phyloP scores from a whole-genome alignment of 2,113 vertebrate species.

The Peromyscus polionotus region DNA sequence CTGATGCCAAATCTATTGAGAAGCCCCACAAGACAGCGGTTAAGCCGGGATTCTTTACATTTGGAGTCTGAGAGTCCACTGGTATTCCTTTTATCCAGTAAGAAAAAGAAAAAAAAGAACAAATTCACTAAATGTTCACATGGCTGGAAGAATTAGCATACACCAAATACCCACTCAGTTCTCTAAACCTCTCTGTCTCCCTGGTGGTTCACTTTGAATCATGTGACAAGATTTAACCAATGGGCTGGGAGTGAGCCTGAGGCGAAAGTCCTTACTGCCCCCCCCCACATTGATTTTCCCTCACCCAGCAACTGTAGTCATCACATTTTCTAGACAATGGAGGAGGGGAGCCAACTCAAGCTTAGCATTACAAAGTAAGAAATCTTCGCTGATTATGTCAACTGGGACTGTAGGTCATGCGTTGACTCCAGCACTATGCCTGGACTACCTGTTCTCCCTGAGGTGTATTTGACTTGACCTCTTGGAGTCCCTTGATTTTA shows the following conservation, averaged over 20 bases:
- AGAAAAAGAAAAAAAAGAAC: background rate
- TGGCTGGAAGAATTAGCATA: background rate
- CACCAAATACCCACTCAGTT: background rate
- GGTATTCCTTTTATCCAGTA: background rate
- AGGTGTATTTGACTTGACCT: background rate
- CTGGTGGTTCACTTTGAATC: background rate
- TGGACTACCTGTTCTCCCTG: background rate
- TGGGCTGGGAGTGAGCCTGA: background rate
- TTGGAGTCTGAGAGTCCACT: background rate
- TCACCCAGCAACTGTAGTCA: background rate
- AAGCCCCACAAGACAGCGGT: background rate
- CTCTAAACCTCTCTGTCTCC: background rate
- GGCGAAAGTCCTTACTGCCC: background rate
- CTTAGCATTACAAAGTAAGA: background rate
- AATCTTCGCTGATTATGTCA: background rate
- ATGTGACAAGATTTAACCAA: background rate
- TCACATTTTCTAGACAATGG: background rate
- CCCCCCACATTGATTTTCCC: constrained; percentile 7
- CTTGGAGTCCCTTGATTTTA: background rate
- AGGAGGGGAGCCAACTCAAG: background rate
- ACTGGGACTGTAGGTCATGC: background rate
- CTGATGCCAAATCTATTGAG: constrained; percentile 54
- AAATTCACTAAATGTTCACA: background rate
- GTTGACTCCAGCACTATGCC: background rate
- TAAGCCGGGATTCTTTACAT: background rate